These are phyloP conservation scores for Hyalella azteca DNA, from an alignment of 2,888 invertebrate genomes.

Conservation along the genomic window DNA sequence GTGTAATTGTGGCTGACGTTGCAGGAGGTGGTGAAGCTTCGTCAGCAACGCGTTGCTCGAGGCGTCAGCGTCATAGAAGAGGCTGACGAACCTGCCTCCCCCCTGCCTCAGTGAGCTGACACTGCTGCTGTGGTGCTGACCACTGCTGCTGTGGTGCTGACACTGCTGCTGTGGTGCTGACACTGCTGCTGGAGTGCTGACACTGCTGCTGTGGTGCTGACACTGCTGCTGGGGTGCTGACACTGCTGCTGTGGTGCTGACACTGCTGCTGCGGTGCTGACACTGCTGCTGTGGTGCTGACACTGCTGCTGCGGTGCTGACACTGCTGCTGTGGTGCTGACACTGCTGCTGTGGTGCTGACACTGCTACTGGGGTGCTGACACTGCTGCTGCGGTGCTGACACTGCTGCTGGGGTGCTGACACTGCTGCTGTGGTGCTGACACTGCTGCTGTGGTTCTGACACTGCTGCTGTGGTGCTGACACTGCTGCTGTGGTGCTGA, in stretches of 20 bases:
- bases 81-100: conserved; percentile 41
- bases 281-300: too few species aligned
- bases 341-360: too few species aligned
- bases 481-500: too few species aligned
- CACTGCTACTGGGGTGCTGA: too few species aligned
- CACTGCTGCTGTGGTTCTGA: too few species aligned
- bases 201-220: neutral
- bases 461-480: too few species aligned
- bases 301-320: too few species aligned
- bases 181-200: neutral
- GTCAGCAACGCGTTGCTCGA: conserved; percentile 38
- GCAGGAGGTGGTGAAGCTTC: conserved; percentile 44
- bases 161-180: neutral
- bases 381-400: too few species aligned
- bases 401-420: too few species aligned
- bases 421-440: too few species aligned
- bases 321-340: too few species aligned
- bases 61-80: conserved; percentile 51
- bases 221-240: neutral
- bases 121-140: neutral
- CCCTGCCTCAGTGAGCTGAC: conserved; percentile 34
- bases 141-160: neutral
- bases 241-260: neutral
- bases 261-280: neutral
- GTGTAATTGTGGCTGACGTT: too few species aligned